A percentile compares a stretch with the other conserved stretches of the same genome.
Conservation (phyloP, 2,888 invertebrate species). For the Petrophora chlorosata region DNA sequence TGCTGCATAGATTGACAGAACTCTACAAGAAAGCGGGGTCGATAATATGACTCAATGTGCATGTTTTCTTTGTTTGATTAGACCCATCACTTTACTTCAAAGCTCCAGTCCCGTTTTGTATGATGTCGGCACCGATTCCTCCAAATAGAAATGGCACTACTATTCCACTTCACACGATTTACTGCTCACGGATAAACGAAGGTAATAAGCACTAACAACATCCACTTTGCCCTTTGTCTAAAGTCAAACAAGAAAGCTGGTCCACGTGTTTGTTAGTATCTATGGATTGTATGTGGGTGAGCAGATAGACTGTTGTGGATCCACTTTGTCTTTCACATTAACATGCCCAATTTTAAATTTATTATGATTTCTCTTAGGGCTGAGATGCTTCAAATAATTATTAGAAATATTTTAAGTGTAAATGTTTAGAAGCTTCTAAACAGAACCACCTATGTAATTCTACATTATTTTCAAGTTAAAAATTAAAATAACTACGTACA, state of each 20-base stretch:
- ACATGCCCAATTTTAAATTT: slow-evolving; percentile 53
- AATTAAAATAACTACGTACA: too few species aligned
- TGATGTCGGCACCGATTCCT: not conserved
- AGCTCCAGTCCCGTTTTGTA: not conserved
- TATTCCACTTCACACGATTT: slow-evolving; percentile 41
- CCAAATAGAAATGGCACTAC: slow-evolving; percentile 3
- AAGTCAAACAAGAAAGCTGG: slow-evolving; percentile 47
- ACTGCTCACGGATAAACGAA: slow-evolving; percentile 46
- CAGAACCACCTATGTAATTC: too few species aligned
- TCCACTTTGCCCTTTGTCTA: slow-evolving; percentile 57
- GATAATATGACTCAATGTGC: too few species aligned
- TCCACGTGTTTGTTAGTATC: slow-evolving; percentile 25
- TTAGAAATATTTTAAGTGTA: too few species aligned
- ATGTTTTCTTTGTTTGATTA: too few species aligned
- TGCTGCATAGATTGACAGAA: too few species aligned
- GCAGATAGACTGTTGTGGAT: slow-evolving; percentile 44
- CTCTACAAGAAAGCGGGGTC: too few species aligned
- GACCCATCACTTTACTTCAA: not conserved
- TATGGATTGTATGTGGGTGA: slow-evolving; percentile 45
- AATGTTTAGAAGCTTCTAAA: too few species aligned
- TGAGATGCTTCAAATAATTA: too few species aligned
- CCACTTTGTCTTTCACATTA: slow-evolving; percentile 55
- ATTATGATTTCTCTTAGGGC: slow-evolving; percentile 41
- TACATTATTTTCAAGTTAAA: too few species aligned
- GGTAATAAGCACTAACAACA: slow-evolving; percentile 42